Evolutionary conservation across 2,797 vertebrate genomes (phyloP).

Genomic region (Thaleichthys pacificus): DNA sequence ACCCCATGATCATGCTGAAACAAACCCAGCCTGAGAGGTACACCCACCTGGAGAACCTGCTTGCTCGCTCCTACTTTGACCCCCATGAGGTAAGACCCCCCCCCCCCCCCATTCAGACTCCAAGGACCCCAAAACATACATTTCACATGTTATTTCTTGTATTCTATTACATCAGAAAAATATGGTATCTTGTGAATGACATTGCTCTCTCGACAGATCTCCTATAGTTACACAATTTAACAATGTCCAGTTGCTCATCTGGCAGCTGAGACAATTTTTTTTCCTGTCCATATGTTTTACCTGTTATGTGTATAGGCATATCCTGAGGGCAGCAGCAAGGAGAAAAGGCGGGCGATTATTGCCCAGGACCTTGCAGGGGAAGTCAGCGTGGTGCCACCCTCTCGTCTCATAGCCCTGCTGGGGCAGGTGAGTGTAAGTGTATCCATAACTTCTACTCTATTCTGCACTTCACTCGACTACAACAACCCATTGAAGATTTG

Average conservation of each 20-base stretch:
- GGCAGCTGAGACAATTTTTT: too few relatives aligned
- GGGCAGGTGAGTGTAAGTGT: conserved; percentile 83
- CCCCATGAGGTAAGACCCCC: conserved; percentile 85
- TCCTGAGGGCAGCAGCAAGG: conserved; percentile 97
- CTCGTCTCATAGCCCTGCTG: conserved; percentile 95
- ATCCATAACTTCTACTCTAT: neutral
- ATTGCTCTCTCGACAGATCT: too few relatives aligned
- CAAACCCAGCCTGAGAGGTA: conserved; percentile 95
- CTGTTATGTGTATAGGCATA: conserved; percentile 83
- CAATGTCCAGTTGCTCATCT: too few relatives aligned
- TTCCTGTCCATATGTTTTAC: neutral
- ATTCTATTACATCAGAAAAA: too few relatives aligned
- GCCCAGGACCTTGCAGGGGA: conserved; percentile 96
- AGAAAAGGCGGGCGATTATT: conserved; percentile 94
- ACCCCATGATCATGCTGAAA: conserved; percentile 99
- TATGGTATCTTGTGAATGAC: too few relatives aligned
- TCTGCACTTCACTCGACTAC: too few relatives aligned
- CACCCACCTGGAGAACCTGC: conserved; percentile 95
- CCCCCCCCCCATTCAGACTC: too few relatives aligned
- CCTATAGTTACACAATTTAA: too few relatives aligned
- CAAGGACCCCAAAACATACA: too few relatives aligned
- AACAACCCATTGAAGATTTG: neutral
- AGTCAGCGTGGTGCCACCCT: conserved; percentile 97
- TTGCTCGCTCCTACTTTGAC: conserved; percentile 97
- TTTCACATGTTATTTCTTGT: too few relatives aligned